These are phyloP conservation scores for Micromussa lordhowensis DNA, from an alignment of 92 coral and sea anemone species.

Conservation along the genomic window DNA sequence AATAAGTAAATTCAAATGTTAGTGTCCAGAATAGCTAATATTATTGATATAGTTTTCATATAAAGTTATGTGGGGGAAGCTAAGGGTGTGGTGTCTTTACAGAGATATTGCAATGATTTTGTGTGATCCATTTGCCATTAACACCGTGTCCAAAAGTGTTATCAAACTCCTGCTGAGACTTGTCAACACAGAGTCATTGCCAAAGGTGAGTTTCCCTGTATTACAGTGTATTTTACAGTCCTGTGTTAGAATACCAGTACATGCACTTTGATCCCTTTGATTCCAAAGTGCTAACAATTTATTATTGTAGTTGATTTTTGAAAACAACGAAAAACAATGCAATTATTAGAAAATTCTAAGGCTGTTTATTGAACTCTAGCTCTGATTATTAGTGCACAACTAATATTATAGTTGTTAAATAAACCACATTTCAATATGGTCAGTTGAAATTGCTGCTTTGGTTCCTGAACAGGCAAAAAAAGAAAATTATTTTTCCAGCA, in stretches of 20 bases:
- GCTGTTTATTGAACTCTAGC: neutral
- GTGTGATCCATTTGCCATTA: slow-evolving; percentile 98
- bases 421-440: too few relatives aligned
- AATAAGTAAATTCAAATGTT: neutral
- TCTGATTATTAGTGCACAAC: neutral
- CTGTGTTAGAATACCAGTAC: neutral
- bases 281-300: neutral
- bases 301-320: neutral
- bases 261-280: neutral
- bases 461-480: too few relatives aligned
- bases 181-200: slow-evolving; percentile 82
- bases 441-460: too few relatives aligned
- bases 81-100: slow-evolving; percentile 3
- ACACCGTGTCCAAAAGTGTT: slow-evolving; percentile 91
- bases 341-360: too few relatives aligned
- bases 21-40: neutral
- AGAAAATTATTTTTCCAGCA: too few relatives aligned
- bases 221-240: neutral
- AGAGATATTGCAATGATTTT: slow-evolving; percentile 98
- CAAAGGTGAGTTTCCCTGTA: slow-evolving; percentile 75
- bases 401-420: neutral
- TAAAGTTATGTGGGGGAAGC: neutral
- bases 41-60: neutral
- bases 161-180: slow-evolving; percentile 87
- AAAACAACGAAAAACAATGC: neutral